A percentile compares a stretch with the other conserved stretches of the same genome.
These are phyloP conservation scores for Uloborus plumipes DNA, from an alignment of 2,888 invertebrate genomes.

Conservation along the genomic window DNA sequence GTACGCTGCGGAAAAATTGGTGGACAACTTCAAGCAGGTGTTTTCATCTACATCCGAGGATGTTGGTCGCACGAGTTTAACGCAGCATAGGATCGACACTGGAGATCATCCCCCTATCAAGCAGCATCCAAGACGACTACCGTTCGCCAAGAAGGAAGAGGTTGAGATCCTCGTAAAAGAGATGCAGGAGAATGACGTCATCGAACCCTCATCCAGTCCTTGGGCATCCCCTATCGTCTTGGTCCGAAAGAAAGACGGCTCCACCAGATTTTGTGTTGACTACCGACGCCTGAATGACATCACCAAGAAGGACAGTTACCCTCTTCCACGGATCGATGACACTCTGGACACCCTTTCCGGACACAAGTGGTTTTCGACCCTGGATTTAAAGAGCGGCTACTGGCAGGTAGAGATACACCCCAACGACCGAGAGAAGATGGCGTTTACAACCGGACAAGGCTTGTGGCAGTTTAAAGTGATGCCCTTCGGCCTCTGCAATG, in stretches of 20 bases:
- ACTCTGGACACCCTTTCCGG: conserved; percentile 45
- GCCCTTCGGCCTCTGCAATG: no score
- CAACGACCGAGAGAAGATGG: no score
- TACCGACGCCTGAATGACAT: conserved; percentile 67
- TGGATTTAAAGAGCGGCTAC: conserved; percentile 66
- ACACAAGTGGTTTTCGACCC: conserved; percentile 45
- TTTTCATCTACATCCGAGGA: no score
- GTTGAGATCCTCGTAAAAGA: not conserved
- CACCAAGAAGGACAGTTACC: conserved; percentile 64
- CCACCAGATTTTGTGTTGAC: conserved; percentile 67
- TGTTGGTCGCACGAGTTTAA: no score
- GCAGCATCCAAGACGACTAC: conserved; percentile 11
- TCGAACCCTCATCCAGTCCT: conserved; percentile 64
- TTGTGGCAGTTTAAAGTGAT: no score
- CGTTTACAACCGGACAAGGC: no score
- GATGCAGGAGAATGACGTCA: not conserved
- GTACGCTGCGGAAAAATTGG: no score
- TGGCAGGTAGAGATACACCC: no score
- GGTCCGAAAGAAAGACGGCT: conserved; percentile 69
- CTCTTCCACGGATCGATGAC: conserved; percentile 64
- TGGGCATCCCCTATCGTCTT: conserved; percentile 70
- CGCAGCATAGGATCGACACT: no score
- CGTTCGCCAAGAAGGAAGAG: conserved; percentile 4
- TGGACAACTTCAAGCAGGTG: no score
- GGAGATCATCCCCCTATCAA: not conserved